Evolutionary conservation across 1,140 invertebrate genomes (phyloP), one percentile per base, ranked within the genome.

Genomic region (Drosophila cardini): DNA sequence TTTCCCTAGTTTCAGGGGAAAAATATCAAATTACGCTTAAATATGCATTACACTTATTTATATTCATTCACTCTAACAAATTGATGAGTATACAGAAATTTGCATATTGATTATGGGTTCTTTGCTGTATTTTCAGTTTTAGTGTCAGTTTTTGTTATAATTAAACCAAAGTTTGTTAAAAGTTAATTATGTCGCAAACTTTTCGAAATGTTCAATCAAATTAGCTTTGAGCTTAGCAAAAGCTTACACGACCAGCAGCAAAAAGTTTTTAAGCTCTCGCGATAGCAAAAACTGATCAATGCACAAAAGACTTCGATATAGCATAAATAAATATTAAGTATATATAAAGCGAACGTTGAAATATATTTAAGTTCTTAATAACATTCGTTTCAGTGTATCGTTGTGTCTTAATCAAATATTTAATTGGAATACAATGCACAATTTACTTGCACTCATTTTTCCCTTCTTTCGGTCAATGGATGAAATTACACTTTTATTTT

Each of bases 161-260:
- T 72, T 72, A 72, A 72, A 52, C 15, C 69, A 68, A 72, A 72
- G 70, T 72, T 72, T 68, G 70, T 30, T 53, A 57, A 65, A 72
- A 72, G 15, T 58, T 72, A 72, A 72, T 72, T 72, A 65, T 56
- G 42, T 43, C 52, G 46, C 55, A 55, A 26, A 68, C 55, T 72
- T 68, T 60, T 38, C 3, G 4, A n/a, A 45, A 60, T 36, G 60
- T 72, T 43, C 34, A 42, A 72, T 68, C 48, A 60, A 67, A 60
- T 68, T 68, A 67, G 43, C 52, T 57, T 50, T 56, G 62, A 52
- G 36, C 36, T 10, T 11, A 21, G 1, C 9, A 36, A 26, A 32
- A 34, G 16, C 32, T 15, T 32, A 43, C 53, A 21, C 13, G 13
- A 40, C 38, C 9, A 26, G 26, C n/a, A 15, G 48, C 13, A 10